Evolutionary conservation across 1,140 invertebrate genomes (phyloP).

Genomic region (Plodia interpunctella): DNA sequence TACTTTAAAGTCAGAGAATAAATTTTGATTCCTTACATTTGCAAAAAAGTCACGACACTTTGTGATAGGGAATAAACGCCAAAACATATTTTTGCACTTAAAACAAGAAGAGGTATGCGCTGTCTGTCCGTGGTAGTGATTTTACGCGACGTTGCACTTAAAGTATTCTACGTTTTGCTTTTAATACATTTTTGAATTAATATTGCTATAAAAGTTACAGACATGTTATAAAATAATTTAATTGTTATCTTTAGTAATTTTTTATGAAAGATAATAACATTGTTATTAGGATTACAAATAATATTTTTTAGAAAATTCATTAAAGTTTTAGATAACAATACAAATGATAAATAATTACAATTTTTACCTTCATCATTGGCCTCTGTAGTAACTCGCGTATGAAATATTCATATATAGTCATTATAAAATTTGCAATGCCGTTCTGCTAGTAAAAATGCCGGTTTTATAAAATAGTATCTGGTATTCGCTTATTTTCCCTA

Average conservation of each 20-base stretch:
- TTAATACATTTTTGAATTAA: neutral
- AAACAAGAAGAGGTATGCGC: neutral
- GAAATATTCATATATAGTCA: constrained; percentile 51
- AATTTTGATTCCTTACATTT: too few relatives aligned
- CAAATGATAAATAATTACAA: constrained; percentile 28
- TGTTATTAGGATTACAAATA: too few relatives aligned
- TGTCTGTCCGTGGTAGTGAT: neutral
- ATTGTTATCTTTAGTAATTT: too few relatives aligned
- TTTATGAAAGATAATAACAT: too few relatives aligned
- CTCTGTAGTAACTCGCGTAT: constrained; percentile 47
- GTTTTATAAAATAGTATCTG: constrained; percentile 15
- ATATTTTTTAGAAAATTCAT: too few relatives aligned
- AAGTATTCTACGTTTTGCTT: neutral
- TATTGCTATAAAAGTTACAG: neutral
- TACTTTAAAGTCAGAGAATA: too few relatives aligned
- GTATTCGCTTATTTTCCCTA: constrained; percentile 3
- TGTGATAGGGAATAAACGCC: neutral
- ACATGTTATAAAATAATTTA: too few relatives aligned
- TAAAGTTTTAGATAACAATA: constrained; percentile 19
- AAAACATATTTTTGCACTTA: constrained; percentile 6
- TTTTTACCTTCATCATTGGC: constrained; percentile 49
- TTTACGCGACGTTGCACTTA: constrained; percentile 2
- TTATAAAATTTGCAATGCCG: constrained; percentile 46
- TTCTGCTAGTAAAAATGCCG: constrained; percentile 32
- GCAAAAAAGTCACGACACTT: too few relatives aligned